A percentile compares a stretch with the other conserved stretches of the same genome.
phyloP scores from a whole-genome alignment of 2,113 vertebrate species.

The Macaca nemestrina region DNA sequence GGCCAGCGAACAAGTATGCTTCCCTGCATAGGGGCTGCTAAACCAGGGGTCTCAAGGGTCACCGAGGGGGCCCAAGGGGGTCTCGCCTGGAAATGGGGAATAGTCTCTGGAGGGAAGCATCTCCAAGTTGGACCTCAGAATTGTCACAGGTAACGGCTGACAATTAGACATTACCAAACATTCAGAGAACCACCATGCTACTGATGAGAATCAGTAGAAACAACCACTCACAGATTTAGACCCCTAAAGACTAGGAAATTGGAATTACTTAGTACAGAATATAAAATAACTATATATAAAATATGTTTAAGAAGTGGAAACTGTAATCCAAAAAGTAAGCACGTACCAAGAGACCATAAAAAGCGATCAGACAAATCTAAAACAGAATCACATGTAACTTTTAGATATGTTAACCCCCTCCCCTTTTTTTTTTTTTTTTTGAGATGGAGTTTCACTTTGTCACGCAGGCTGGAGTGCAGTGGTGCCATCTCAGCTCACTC shows the following conservation, averaged over 20 bases:
- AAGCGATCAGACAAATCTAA: not conserved
- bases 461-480: not conserved
- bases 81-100: too few species aligned
- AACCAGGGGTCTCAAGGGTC: not conserved
- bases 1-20: rapidly evolving
- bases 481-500: not conserved
- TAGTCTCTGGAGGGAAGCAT: not conserved
- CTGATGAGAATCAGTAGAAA: not conserved
- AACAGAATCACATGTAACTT: not conserved
- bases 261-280: not conserved
- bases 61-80: rapidly evolving
- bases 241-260: not conserved
- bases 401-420: not conserved
- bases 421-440: not conserved
- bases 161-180: not conserved
- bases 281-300: not conserved
- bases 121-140: not conserved
- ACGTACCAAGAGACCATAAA: not conserved
- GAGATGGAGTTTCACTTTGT: not conserved
- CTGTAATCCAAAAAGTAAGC: not conserved
- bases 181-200: not conserved
- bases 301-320: not conserved
- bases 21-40: not conserved
- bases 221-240: not conserved
- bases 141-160: not conserved